phyloP scores from a whole-genome alignment of 2,113 vertebrate genomes.

The Rhinoptilus africanus region DNA sequence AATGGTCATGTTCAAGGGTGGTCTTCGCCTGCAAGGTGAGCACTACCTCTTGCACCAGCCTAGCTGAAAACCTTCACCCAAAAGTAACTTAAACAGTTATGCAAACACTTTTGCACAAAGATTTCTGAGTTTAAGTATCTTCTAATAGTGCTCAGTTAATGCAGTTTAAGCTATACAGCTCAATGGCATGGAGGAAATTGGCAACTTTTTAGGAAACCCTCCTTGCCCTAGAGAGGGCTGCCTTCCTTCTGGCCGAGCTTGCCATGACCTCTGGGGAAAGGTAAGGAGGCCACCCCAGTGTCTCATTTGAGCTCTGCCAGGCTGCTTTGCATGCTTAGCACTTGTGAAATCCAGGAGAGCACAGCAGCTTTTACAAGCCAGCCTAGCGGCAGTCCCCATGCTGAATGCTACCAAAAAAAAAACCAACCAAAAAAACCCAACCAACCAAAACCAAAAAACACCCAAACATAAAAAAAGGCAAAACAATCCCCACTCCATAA shows the following conservation, averaged over 20 bases:
- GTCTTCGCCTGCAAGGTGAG: background rate
- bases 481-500: background rate
- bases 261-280: background rate
- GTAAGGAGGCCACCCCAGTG: background rate
- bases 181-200: background rate
- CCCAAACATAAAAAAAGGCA: background rate
- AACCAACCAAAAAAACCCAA: too few species aligned
- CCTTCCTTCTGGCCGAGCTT: background rate
- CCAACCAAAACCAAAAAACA: too few species aligned
- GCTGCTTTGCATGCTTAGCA: background rate
- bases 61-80: background rate
- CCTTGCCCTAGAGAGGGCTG: background rate
- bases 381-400: background rate
- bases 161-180: background rate
- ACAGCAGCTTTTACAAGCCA: background rate
- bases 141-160: background rate
- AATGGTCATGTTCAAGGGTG: background rate
- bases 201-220: background rate
- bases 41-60: background rate
- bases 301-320: background rate
- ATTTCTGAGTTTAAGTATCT: background rate
- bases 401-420: fast-evolving
- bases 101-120: background rate
- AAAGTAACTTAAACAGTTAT: background rate
- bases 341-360: background rate